Conservation (phyloP, 1,140 invertebrate genomes). For the Papilio glaucus region DNA sequence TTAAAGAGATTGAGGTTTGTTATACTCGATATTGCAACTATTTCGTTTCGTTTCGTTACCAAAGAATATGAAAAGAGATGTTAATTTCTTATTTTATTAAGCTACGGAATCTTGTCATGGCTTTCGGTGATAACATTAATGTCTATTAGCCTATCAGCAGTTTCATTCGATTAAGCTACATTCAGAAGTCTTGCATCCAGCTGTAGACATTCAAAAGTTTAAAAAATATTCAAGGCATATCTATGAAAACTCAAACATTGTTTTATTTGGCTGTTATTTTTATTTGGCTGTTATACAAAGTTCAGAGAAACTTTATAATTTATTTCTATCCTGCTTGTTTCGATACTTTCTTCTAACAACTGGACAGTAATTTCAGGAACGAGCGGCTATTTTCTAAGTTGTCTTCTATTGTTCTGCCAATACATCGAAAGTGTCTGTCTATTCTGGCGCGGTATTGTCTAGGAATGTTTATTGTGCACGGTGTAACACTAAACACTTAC, state of each 20-base stretch:
- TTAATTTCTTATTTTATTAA: too few species aligned
- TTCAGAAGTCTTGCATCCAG: too few species aligned
- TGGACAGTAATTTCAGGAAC: conserved; percentile 27
- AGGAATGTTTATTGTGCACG: conserved; percentile 31
- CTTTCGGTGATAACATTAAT: too few species aligned
- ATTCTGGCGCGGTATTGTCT: conserved; percentile 26
- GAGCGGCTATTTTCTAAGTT: conserved; percentile 11
- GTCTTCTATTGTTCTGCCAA: conserved; percentile 23
- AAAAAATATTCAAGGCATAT: too few species aligned
- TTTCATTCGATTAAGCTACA: too few species aligned
- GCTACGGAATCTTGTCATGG: too few species aligned
- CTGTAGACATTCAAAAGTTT: too few species aligned
- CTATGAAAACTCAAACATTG: not conserved
- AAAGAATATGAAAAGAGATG: too few species aligned
- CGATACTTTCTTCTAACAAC: conserved; percentile 24
- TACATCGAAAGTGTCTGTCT: conserved; percentile 28
- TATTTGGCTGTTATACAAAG: not conserved
- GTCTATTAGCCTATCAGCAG: too few species aligned
- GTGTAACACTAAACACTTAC: conserved; percentile 18
- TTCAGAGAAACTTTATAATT: conserved; percentile 19
- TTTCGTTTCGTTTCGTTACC: too few species aligned
- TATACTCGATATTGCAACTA: too few species aligned
- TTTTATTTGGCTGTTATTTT: not conserved
- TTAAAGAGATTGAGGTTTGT: too few species aligned
- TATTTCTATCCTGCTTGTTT: conserved; percentile 32